phyloP scores from a whole-genome alignment of 2,113 vertebrate species.

The Ceyx cyanopectus region DNA sequence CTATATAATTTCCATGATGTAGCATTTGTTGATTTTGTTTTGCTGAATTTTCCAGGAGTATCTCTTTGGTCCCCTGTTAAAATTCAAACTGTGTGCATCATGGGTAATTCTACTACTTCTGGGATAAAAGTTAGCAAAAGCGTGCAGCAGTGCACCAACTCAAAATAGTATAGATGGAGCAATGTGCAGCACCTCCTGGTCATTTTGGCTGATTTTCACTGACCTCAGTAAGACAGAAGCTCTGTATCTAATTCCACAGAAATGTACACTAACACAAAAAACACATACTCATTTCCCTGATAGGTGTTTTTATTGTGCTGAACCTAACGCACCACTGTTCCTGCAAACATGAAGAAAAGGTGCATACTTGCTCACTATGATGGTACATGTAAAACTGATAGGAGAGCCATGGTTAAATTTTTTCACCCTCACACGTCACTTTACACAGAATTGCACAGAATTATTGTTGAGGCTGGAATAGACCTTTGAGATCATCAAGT shows the following conservation, averaged over 20 bases:
- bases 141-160: neutral
- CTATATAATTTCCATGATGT: slow-evolving; percentile 57
- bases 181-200: neutral
- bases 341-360: neutral
- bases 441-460: neutral
- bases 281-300: neutral
- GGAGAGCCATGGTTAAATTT: neutral
- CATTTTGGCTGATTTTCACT: neutral
- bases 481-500: too few relatives aligned
- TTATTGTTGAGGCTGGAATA: too few relatives aligned
- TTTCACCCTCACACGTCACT: neutral
- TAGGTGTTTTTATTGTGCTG: neutral
- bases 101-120: neutral
- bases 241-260: neutral
- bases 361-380: neutral
- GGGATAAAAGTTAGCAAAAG: neutral
- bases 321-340: neutral
- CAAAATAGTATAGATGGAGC: neutral
- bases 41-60: slow-evolving; percentile 56
- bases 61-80: slow-evolving; percentile 43
- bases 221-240: neutral
- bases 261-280: neutral
- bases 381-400: neutral
- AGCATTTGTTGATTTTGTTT: slow-evolving; percentile 44
- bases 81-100: slow-evolving; percentile 5